Evolutionary conservation across 2,113 vertebrate species (phyloP).

Genomic region (Antigone vipio): DNA sequence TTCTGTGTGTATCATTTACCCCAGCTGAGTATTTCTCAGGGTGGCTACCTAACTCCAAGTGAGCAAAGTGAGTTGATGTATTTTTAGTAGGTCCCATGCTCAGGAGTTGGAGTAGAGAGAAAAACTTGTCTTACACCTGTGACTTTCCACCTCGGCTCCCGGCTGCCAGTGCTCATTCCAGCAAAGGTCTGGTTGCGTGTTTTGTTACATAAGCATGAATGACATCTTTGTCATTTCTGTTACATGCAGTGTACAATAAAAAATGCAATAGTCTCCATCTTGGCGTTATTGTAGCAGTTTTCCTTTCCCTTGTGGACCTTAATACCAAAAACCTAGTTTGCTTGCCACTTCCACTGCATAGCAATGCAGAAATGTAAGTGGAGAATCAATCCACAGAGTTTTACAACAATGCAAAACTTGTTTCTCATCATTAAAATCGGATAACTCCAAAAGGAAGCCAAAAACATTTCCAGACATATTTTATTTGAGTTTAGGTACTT

Average conservation of each 20-base stretch:
- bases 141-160: not conserved
- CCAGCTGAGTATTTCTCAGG: not conserved
- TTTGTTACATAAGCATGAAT: not conserved
- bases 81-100: not conserved
- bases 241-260: not conserved
- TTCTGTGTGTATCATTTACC: not conserved
- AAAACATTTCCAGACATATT: slow-evolving; percentile 19
- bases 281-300: not conserved
- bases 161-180: not conserved
- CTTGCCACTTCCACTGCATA: not conserved
- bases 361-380: not conserved
- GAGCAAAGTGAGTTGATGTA: not conserved
- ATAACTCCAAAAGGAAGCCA: slow-evolving; percentile 7
- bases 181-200: not conserved
- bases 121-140: not conserved
- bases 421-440: slow-evolving; percentile 12
- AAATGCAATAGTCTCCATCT: not conserved
- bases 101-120: not conserved
- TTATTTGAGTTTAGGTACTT: slow-evolving; percentile 36
- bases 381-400: slow-evolving; percentile 4
- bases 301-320: not conserved
- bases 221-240: not conserved
- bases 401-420: not conserved
- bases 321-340: not conserved
- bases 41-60: not conserved